phyloP scores from a whole-genome alignment of 2,888 invertebrate species.

The Allolobophora icterica region DNA sequence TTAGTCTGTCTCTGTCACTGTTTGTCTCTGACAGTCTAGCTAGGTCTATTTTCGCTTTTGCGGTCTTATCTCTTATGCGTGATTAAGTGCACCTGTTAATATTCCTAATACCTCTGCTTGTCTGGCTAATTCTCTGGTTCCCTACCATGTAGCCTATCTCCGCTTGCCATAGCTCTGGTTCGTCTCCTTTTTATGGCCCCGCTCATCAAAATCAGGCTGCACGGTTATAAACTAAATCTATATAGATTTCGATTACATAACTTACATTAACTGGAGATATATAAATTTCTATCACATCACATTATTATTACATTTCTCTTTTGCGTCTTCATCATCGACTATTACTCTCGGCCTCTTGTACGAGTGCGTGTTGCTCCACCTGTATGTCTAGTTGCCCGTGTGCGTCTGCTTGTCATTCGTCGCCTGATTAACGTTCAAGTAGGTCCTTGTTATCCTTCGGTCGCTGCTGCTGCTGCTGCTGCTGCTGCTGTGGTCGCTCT shows the following conservation, averaged over 20 bases:
- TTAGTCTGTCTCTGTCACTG: background rate
- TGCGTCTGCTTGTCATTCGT: background rate
- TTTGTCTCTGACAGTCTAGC: background rate
- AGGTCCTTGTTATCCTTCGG: background rate
- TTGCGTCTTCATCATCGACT: background rate
- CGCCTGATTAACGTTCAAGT: background rate
- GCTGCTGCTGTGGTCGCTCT: background rate
- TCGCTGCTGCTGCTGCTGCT: background rate
- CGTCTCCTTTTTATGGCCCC: background rate
- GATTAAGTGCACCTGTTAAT: no score
- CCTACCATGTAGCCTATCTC: no score
- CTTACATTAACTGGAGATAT: background rate
- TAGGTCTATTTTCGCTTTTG: background rate
- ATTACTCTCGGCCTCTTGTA: background rate
- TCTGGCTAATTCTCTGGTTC: background rate
- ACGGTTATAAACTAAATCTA: background rate
- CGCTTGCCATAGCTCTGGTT: background rate
- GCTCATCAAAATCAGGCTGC: background rate
- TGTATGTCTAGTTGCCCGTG: background rate
- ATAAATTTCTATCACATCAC: background rate
- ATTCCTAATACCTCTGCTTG: background rate
- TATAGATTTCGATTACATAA: background rate
- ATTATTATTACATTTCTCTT: background rate
- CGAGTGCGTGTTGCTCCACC: background rate
- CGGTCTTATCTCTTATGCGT: background rate